A percentile compares a stretch with the other conserved stretches of the same genome.
These are phyloP conservation scores for Sminthurinus signatus DNA, from an alignment of 1,140 invertebrate species.

Conservation along the genomic window DNA sequence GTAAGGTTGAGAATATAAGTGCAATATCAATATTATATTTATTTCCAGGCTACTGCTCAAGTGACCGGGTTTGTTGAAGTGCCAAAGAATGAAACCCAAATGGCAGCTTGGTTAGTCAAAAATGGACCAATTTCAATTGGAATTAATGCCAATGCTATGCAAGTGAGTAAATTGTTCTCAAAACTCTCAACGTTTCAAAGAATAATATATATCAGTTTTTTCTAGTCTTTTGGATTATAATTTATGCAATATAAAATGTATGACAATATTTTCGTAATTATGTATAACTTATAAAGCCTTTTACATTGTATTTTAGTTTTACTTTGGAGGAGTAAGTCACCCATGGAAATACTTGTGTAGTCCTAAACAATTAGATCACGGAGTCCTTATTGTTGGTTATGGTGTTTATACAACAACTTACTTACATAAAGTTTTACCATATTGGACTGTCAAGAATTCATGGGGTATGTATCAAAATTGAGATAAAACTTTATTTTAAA, in stretches of 20 bases:
- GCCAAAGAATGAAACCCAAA: conserved; percentile 79
- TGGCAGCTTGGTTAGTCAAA: conserved; percentile 82
- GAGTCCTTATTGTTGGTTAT: conserved; percentile 89
- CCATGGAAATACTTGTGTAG: conserved; percentile 82
- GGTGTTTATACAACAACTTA: conserved; percentile 57
- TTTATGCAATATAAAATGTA: neutral
- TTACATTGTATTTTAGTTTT: conserved; percentile 69
- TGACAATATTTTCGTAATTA: neutral
- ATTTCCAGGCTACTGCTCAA: too few species aligned
- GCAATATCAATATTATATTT: too few species aligned
- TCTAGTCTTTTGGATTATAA: too few species aligned
- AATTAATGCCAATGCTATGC: conserved; percentile 97
- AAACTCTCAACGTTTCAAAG: too few species aligned
- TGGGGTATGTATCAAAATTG: conserved; percentile 50
- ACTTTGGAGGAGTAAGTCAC: conserved; percentile 93
- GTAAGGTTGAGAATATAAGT: too few species aligned
- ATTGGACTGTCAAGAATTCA: conserved; percentile 72
- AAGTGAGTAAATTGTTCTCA: conserved; percentile 56
- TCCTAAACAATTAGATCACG: conserved; percentile 74
- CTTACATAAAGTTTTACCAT: conserved; percentile 46
- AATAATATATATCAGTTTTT: too few species aligned
- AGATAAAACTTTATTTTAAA: too few species aligned
- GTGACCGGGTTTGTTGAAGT: conserved; percentile 81
- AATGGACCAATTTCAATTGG: conserved; percentile 96
- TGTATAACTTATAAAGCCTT: conserved; percentile 20